phyloP scores from a whole-genome alignment of 2,113 vertebrate genomes.

The Rhea americana region DNA sequence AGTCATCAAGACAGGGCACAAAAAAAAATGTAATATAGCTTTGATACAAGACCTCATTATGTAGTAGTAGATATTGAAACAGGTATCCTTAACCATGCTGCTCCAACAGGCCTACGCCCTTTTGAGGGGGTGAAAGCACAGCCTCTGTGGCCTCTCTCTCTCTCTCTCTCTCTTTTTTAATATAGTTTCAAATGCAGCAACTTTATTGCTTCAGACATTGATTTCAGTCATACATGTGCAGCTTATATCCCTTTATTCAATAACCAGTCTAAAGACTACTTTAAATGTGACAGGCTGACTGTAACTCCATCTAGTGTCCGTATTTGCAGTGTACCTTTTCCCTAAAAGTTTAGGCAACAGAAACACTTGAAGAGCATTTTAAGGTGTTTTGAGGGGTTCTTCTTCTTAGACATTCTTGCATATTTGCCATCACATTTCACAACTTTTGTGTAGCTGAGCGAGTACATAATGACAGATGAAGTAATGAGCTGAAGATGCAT shows the following conservation, averaged over 20 bases:
- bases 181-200: neutral
- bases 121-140: too few relatives aligned
- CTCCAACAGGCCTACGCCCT: neutral
- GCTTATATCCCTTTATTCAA: neutral
- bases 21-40: neutral
- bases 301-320: slow-evolving; percentile 61
- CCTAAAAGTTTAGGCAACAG: neutral
- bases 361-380: neutral
- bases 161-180: too few relatives aligned
- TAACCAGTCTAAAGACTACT: neutral
- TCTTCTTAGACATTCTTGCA: neutral
- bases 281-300: neutral
- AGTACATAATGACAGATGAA: neutral
- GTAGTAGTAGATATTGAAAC: neutral
- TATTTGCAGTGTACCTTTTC: neutral
- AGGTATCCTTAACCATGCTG: neutral
- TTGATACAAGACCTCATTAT: neutral
- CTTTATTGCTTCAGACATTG: neutral
- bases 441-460: neutral
- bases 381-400: neutral
- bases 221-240: neutral
- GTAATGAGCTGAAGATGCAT: too few relatives aligned
- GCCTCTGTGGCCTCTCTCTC: too few relatives aligned
- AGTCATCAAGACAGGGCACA: neutral
- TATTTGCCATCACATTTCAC: neutral